phyloP scores from a whole-genome alignment of 2,797 vertebrate species.

The Acanthopagrus latus region DNA sequence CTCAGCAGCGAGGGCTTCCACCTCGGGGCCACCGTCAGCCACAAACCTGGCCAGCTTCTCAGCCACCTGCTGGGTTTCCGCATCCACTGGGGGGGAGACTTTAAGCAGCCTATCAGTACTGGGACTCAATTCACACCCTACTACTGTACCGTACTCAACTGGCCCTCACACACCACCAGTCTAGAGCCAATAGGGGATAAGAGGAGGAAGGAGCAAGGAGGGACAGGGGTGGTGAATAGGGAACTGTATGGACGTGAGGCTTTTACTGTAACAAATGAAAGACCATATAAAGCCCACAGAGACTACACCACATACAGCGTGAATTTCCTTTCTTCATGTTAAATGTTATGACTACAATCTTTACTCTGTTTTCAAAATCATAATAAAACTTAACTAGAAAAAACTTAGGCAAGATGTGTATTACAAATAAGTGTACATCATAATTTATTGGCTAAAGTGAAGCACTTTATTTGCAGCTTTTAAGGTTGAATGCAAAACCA shows the following conservation, averaged over 20 bases:
- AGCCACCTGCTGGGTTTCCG: conserved; percentile 90
- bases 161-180: conserved; percentile 89
- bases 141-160: conserved; percentile 89
- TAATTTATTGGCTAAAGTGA: not conserved
- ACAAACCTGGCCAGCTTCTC: conserved; percentile 95
- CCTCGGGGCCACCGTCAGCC: conserved; percentile 94
- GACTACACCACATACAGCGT: conserved; percentile 14
- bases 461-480: not conserved
- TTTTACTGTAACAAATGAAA: conserved; percentile 56
- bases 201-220: conserved; percentile 84
- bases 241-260: conserved; percentile 64
- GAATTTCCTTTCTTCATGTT: conserved; percentile 4
- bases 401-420: not conserved
- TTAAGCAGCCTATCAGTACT: conserved; percentile 99
- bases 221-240: conserved; percentile 77
- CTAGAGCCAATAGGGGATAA: conserved; percentile 90
- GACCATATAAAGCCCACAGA: conserved; percentile 41
- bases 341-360: not conserved
- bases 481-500: conserved; percentile 4
- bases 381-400: not conserved
- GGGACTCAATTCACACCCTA: conserved; percentile 93
- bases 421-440: not conserved
- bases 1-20: conserved; percentile 93
- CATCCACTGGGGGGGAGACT: conserved; percentile 99
- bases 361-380: not conserved